Evolutionary conservation across 1,140 invertebrate genomes (phyloP).

Genomic region (Goniozus legneri): DNA sequence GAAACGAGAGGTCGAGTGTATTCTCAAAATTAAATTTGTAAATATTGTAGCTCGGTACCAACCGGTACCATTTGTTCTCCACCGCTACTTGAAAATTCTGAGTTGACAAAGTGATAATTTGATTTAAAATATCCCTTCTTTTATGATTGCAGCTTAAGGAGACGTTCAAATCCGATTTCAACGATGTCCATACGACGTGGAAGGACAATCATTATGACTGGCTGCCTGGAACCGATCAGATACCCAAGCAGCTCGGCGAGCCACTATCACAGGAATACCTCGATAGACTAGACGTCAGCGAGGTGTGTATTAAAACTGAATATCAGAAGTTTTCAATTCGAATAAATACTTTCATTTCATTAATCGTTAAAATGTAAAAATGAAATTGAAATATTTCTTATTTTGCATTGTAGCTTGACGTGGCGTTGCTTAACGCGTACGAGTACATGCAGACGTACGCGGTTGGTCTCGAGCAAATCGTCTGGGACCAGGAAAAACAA

Average conservation of each 20-base stretch:
- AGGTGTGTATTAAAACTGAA: conserved; percentile 34
- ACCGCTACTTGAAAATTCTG: too few species aligned
- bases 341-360: too few species aligned
- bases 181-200: conserved; percentile 49
- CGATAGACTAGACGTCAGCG: conserved; percentile 48
- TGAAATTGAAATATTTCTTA: too few species aligned
- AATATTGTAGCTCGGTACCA: too few species aligned
- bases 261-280: conserved; percentile 45
- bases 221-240: conserved; percentile 50
- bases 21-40: too few species aligned
- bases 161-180: conserved; percentile 53
- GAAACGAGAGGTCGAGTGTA: too few species aligned
- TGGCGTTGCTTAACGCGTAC: conserved; percentile 57
- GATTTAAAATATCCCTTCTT: not conserved
- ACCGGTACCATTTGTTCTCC: too few species aligned
- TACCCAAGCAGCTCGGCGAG: conserved; percentile 55
- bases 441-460: conserved; percentile 63
- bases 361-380: too few species aligned
- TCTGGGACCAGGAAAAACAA: conserved; percentile 60
- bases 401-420: conserved; percentile 54
- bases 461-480: conserved; percentile 65
- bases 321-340: too few species aligned
- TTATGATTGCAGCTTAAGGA: conserved; percentile 49
- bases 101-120: not conserved
- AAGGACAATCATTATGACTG: conserved; percentile 54